phyloP scores from a whole-genome alignment of 2,113 vertebrate genomes.

The Dendropsophus ebraccatus region DNA sequence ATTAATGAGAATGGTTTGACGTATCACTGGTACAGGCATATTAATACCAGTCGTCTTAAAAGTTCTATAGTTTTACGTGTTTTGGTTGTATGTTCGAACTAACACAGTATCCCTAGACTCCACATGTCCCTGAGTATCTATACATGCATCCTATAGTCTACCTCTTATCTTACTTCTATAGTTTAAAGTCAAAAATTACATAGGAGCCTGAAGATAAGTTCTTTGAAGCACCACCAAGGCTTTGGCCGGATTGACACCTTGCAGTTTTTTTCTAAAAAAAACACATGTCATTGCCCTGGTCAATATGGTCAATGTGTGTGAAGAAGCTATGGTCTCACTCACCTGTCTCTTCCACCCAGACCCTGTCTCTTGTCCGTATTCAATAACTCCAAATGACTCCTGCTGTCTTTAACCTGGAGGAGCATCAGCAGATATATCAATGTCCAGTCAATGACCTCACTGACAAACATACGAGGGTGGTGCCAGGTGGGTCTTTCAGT shows the following conservation, averaged over 20 bases:
- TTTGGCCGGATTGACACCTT: not conserved
- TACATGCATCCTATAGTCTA: not conserved
- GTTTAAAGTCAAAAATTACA: not conserved
- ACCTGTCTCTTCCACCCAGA: slow-evolving; percentile 21
- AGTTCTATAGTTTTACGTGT: too few species aligned
- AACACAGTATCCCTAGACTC: too few species aligned
- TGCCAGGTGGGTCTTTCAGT: not conserved
- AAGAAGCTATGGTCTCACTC: not conserved
- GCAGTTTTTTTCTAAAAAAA: not conserved
- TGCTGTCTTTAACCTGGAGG: not conserved
- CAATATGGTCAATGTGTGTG: not conserved
- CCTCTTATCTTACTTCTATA: not conserved
- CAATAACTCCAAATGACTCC: not conserved
- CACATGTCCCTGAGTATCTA: not conserved
- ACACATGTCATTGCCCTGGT: not conserved
- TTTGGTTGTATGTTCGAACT: not conserved
- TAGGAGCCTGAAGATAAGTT: not conserved
- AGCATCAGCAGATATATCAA: slow-evolving; percentile 40
- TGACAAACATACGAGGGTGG: slow-evolving; percentile 15
- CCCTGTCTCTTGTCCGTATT: not conserved
- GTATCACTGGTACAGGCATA: too few species aligned
- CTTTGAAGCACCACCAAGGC: not conserved
- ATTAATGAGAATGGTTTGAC: not conserved
- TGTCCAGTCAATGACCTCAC: slow-evolving; percentile 35
- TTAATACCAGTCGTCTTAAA: too few species aligned